Base-by-base conservation (phyloP, 1,140 invertebrate genomes). In the Drosophila miranda region DNA sequence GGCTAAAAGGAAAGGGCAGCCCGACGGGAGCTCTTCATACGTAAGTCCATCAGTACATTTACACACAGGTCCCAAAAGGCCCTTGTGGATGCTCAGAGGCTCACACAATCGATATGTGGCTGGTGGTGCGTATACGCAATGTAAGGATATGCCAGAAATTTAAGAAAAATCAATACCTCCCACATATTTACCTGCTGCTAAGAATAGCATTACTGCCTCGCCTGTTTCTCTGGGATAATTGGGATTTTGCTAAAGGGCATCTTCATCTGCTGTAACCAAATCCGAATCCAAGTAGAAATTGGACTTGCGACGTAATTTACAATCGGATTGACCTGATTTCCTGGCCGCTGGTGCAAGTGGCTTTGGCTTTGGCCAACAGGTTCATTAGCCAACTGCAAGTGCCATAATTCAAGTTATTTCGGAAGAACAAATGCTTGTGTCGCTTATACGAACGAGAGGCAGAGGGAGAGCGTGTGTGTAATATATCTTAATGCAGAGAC, bases 341-440 rank as follows among this genome's bases (percentile, higher is more conserved):
- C 8, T 14, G 6, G 55, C 19, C 48, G 41, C 46, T 49, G 71
- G 42, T 44, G 50, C 50, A 52, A 38, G 28, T 21, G 30, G 30
- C 50, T 52, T 8, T 13, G 16, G 16, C 50, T 13, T 50, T 43
- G 44, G 58, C 51, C 30, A 51, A 71, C 61, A 69, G 67, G 66
- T 77, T 86, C 78, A 87, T 87, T 87, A 86, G 76, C 61, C 42
- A 56, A 49, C 70, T 51, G 46, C 57, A 59, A 71, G 64, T 58
- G 67, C 74, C 81, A 84, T 86, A 86, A 84, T 69, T 84, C 81
- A 84, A 66, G 42, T 60, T 57, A 69, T 70, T 49, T 69, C 78
- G 49, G 69, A 74, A 84, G 80, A 86, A 84, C 77, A 84, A 84
- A 86, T 86, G 73, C 81, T 76, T 84, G 78, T 71, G 76, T 52